These are phyloP conservation scores for Pangasius krempfi DNA, from an alignment of 2,797 vertebrate genomes.

Conservation along the genomic window DNA sequence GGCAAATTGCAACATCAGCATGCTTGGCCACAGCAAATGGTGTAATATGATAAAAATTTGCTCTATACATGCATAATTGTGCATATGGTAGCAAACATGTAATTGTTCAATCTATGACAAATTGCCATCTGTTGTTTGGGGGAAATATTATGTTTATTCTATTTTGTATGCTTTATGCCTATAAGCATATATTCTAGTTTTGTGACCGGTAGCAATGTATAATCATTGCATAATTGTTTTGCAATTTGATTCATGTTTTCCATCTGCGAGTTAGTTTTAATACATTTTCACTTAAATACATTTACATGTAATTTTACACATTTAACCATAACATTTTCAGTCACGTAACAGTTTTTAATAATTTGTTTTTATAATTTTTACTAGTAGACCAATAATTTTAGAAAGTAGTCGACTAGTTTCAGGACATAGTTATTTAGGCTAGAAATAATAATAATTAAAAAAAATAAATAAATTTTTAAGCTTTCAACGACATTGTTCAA, in stretches of 20 bases:
- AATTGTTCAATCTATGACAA: slow-evolving; percentile 7
- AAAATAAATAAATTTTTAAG: too few relatives aligned
- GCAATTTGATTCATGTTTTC: background rate
- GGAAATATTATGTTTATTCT: background rate
- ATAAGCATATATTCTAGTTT: background rate
- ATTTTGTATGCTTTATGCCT: background rate
- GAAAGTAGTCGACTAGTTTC: background rate
- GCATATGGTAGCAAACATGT: slow-evolving; percentile 4
- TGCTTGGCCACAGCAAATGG: slow-evolving; percentile 9
- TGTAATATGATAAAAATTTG: background rate
- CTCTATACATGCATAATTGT: background rate
- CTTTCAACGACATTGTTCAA: background rate
- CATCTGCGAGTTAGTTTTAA: background rate
- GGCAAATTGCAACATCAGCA: slow-evolving; percentile 20
- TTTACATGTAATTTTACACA: background rate
- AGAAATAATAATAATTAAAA: too few relatives aligned
- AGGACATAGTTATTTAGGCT: background rate
- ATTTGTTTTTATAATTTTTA: too few relatives aligned
- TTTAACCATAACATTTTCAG: background rate
- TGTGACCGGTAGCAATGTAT: background rate
- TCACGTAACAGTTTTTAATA: background rate
- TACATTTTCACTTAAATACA: background rate
- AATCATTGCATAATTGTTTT: background rate
- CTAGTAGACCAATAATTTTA: background rate
- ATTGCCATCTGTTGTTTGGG: background rate